These are phyloP conservation scores for Gymnopithys bicolor DNA, from an alignment of 2,797 vertebrate genomes.

Conservation along the genomic window DNA sequence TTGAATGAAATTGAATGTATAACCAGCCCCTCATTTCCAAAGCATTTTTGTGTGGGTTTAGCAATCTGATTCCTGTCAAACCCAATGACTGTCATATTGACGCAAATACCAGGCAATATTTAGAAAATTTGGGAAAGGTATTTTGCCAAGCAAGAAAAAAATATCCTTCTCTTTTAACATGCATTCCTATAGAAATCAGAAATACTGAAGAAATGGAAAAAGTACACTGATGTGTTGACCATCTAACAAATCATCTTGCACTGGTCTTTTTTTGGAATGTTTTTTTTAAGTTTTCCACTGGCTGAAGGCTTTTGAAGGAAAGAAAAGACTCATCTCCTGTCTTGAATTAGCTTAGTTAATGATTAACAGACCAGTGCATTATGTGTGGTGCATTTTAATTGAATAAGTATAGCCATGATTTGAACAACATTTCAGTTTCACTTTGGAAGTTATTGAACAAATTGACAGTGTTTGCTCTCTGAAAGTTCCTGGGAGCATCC, in stretches of 20 bases:
- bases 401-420: constrained; percentile 72
- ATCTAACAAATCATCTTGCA: constrained; percentile 36
- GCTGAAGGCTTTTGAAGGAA: constrained; percentile 42
- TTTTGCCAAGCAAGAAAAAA: constrained; percentile 44
- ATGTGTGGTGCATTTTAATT: constrained; percentile 70
- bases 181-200: constrained; percentile 33
- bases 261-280: background rate
- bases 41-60: constrained; percentile 52
- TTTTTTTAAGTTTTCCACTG: constrained; percentile 28
- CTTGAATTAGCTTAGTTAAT: constrained; percentile 69
- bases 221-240: background rate
- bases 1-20: background rate
- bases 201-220: background rate
- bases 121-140: constrained; percentile 50
- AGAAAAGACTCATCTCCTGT: constrained; percentile 53
- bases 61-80: constrained; percentile 58
- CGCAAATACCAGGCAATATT: constrained; percentile 39
- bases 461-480: constrained; percentile 64
- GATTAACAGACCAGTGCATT: constrained; percentile 66
- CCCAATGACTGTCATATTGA: constrained; percentile 39
- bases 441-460: constrained; percentile 74
- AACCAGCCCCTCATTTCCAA: constrained; percentile 42
- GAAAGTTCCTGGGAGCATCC: constrained; percentile 58
- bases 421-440: constrained; percentile 72
- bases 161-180: background rate